Percentiles rank a stretch among this genome's conserved stretches.
Conservation (phyloP, 2,888 invertebrate species). For the Pseudococcus longispinus region DNA sequence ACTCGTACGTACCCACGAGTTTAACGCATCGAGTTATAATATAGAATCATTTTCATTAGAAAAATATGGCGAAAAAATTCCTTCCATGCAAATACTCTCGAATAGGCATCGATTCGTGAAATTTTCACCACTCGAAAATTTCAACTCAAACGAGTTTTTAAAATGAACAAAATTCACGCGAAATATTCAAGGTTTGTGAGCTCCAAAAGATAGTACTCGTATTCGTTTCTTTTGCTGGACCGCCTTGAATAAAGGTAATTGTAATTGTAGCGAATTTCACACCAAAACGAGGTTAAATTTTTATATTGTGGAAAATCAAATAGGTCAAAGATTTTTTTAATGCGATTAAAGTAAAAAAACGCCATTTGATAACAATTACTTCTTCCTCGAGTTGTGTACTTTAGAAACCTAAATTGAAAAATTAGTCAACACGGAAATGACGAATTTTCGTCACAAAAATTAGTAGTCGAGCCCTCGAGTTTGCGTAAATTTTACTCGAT, state of each 20-base stretch:
- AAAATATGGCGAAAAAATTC: neutral
- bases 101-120: neutral
- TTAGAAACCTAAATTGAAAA: neutral
- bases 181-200: neutral
- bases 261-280: conserved; percentile 21
- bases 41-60: neutral
- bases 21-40: neutral
- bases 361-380: neutral
- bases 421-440: neutral
- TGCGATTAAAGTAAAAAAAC: neutral
- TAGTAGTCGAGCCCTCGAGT: neutral
- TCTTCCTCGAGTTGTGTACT: neutral
- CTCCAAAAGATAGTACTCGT: conserved; percentile 32
- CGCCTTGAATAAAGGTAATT: conserved; percentile 27
- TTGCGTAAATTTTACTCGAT: neutral
- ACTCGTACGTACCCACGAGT: neutral
- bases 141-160: neutral
- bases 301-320: conserved; percentile 29
- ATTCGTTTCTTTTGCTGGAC: conserved; percentile 18
- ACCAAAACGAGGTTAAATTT: conserved; percentile 33
- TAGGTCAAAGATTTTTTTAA: conserved; percentile 35
- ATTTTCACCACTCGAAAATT: neutral
- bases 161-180: neutral
- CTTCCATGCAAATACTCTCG: no score
- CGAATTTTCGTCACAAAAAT: neutral